A percentile compares a stretch with the other conserved stretches of the same genome.
phyloP scores from a whole-genome alignment of 2,888 invertebrate genomes.

The Caenorhabditis sulstoni region DNA sequence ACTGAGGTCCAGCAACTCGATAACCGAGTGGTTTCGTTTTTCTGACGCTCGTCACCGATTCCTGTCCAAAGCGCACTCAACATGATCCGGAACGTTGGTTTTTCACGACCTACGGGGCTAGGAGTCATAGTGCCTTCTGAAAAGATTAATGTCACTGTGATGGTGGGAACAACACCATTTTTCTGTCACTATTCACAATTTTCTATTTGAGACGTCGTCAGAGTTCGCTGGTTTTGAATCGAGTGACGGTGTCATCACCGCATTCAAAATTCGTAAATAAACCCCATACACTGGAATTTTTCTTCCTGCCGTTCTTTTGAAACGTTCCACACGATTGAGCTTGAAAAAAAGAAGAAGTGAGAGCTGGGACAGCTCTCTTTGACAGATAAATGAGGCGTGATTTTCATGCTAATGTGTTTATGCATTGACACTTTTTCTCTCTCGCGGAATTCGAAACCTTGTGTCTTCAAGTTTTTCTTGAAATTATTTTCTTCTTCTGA shows the following conservation, averaged over 20 bases:
- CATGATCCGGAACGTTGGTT: neutral
- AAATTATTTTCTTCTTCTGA: neutral
- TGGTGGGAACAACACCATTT: too few species aligned
- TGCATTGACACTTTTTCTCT: neutral
- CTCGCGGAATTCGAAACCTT: too few species aligned
- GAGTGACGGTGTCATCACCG: neutral
- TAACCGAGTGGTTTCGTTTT: neutral
- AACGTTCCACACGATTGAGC: conserved; percentile 18
- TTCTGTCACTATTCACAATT: neutral
- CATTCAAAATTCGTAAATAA: conserved; percentile 1
- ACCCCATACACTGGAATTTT: too few species aligned
- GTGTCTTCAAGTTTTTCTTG: too few species aligned
- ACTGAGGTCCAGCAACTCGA: conserved; percentile 9
- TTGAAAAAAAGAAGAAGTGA: conserved; percentile 2
- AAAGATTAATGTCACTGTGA: too few species aligned
- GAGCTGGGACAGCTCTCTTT: neutral
- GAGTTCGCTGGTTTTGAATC: conserved; percentile 14
- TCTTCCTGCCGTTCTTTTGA: conserved; percentile 1
- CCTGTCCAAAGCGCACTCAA: conserved; percentile 6
- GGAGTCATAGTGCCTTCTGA: too few species aligned
- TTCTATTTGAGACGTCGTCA: neutral
- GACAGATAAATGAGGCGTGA: conserved; percentile 17
- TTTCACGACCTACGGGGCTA: neutral
- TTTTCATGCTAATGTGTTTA: conserved; percentile 7
- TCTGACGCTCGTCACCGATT: too few species aligned